Percentiles rank a stretch among this genome's conserved stretches.
Conservation (phyloP, 2,888 invertebrate species). For the Aporophyla lueneburgensis region DNA sequence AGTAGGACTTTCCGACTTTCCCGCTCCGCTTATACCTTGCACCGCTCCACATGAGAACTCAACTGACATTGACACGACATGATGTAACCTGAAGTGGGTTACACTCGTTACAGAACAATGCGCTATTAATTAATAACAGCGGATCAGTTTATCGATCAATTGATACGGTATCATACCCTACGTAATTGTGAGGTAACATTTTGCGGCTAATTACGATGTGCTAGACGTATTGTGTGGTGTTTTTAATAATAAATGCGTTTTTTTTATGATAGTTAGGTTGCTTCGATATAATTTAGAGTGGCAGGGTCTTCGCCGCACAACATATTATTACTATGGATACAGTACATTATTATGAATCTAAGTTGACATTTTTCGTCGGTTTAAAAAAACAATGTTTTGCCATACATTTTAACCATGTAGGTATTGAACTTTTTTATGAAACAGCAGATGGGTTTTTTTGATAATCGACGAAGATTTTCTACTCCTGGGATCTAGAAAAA, state of each 20-base stretch:
- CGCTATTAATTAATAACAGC: conserved; percentile 60
- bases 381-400: too few species aligned
- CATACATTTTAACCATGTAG: too few species aligned
- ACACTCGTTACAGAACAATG: conserved; percentile 67
- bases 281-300: too few species aligned
- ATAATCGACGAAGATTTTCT: too few species aligned
- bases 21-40: conserved; percentile 20
- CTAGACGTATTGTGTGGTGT: conserved; percentile 1
- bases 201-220: conserved; percentile 23
- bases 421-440: too few species aligned
- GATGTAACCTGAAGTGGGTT: conserved; percentile 73
- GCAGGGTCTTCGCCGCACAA: too few species aligned
- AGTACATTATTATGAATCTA: too few species aligned
- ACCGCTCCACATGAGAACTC: conserved; percentile 59
- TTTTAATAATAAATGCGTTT: background rate
- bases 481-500: too few species aligned
- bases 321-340: too few species aligned
- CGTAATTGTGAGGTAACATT: conserved; percentile 56
- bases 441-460: too few species aligned
- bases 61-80: conserved; percentile 74
- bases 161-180: conserved; percentile 35
- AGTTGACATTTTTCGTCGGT: too few species aligned
- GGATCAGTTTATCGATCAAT: conserved; percentile 60
- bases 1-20: too few species aligned
- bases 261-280: background rate